Evolutionary conservation across 2,888 invertebrate genomes (phyloP), one percentile per base, ranked within the genome.

Genomic region (Macrophya alboannulata): DNA sequence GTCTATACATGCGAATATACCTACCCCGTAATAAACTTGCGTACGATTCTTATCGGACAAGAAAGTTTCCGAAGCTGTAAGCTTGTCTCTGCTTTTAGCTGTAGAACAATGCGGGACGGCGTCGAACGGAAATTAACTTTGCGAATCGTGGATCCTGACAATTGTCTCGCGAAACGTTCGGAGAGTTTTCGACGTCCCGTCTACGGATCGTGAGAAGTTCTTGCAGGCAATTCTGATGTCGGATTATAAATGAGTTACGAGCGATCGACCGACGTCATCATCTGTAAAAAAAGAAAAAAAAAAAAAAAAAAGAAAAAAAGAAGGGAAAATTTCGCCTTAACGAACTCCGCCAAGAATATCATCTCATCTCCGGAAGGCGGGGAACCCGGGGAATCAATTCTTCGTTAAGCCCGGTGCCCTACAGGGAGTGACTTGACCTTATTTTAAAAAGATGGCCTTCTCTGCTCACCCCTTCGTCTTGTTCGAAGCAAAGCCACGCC

Each of bases 191-290:
- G 37, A 55, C 51, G 37, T 77, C 55, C 51, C 48, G 48, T 77
- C 55, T 37, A 31, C 25, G 55, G 55, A 77, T 55, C 31, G 31
- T 51, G 31, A 77, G 48, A 51, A 55, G 51, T 77, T 77, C 37
- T 77, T 55, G 17, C n/a, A 77, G 43, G 77, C 55, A 17, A 55
- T 77, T 31, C 55, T 31, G 51, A 43, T 55, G 51, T 31, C 31
- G 51, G 55, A 77, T 77, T 77, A 77, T 77, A 51, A 77, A 77
- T 55, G 77, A 77, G 77, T 77, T 77, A 77, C 77, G 77, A 77
- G 55, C 55, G 9, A 55, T 77, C 55, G 77, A 55, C 31, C 40
- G 77, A 77, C 77, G 77, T 77, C 77, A 77, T 77, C 77, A 37
- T 51, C 51, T 43, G 51, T 21, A 17, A 77, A 2, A 74, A 25